phyloP scores from a whole-genome alignment of 2,113 vertebrate species.

The Tragelaphus imberbis region DNA sequence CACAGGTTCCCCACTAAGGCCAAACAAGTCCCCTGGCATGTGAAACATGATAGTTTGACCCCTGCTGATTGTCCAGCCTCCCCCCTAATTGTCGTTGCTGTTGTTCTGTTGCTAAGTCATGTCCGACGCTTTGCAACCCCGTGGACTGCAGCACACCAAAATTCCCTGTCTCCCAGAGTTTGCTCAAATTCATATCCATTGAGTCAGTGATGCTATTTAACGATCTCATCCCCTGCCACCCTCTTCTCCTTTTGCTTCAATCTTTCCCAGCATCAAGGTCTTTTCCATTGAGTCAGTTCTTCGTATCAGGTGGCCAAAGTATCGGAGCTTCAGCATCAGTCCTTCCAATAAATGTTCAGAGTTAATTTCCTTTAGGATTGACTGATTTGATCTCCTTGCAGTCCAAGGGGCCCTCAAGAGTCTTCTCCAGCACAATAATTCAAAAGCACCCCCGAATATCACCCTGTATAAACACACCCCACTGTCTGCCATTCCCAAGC shows the following conservation, averaged over 20 bases:
- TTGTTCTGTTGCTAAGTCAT: not conserved
- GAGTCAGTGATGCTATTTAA: not conserved
- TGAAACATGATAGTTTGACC: not conserved
- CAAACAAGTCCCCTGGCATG: not conserved
- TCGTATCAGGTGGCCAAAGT: not conserved
- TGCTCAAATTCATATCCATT: not conserved
- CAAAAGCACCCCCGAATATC: not conserved
- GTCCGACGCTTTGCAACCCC: not conserved
- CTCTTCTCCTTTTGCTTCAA: not conserved
- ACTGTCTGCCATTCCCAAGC: not conserved
- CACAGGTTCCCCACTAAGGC: not conserved
- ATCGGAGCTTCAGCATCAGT: not conserved
- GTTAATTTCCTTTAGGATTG: not conserved
- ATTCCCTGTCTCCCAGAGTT: not conserved
- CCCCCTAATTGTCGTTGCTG: not conserved
- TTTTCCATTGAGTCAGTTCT: not conserved
- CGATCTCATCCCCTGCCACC: not conserved
- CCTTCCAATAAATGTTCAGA: not conserved
- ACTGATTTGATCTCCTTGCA: not conserved
- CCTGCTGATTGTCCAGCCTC: not conserved
- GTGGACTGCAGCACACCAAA: not conserved
- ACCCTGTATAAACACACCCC: not conserved
- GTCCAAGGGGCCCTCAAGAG: not conserved
- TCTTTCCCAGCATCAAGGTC: not conserved
- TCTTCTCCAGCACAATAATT: not conserved